These are phyloP conservation scores for Peromyscus attwateri DNA, from an alignment of 2,797 vertebrate species.

Conservation along the genomic window DNA sequence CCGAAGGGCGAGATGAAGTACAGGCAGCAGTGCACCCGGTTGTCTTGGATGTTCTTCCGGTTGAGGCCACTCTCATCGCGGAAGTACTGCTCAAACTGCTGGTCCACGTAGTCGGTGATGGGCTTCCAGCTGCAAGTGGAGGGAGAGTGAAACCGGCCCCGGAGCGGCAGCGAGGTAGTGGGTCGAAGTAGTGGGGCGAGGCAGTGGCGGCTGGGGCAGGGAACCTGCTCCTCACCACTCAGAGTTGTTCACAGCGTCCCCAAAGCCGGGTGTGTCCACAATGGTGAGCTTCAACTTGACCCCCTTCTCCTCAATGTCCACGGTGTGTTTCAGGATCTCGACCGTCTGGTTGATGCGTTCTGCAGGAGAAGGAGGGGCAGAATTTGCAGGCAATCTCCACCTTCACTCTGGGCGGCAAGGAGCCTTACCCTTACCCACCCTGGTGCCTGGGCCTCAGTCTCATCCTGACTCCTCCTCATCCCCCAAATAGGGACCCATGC, in stretches of 20 bases:
- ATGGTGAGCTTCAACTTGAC: conserved; percentile 99
- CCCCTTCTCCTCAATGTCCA: conserved; percentile 99
- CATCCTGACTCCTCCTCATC: background rate
- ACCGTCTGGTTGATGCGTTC: conserved; percentile 98
- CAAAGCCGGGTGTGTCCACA: conserved; percentile 98
- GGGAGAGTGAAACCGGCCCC: background rate
- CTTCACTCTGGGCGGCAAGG: background rate
- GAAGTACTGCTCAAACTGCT: conserved; percentile 99
- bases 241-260: conserved; percentile 99
- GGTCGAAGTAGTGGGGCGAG: no score
- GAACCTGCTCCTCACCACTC: conserved; percentile 92
- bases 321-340: conserved; percentile 98
- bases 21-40: conserved; percentile 98
- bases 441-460: background rate
- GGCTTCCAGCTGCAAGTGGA: conserved; percentile 94
- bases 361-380: conserved; percentile 61
- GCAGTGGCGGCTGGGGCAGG: background rate
- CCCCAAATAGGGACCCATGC: background rate
- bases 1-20: conserved; percentile 99
- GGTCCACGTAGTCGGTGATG: conserved; percentile 98
- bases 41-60: conserved; percentile 99
- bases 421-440: background rate
- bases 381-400: background rate
- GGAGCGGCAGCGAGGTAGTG: no score
- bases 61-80: conserved; percentile 98